Base-by-base conservation (phyloP, 2,888 invertebrate genomes). In the Drosophila infuscata region DNA sequence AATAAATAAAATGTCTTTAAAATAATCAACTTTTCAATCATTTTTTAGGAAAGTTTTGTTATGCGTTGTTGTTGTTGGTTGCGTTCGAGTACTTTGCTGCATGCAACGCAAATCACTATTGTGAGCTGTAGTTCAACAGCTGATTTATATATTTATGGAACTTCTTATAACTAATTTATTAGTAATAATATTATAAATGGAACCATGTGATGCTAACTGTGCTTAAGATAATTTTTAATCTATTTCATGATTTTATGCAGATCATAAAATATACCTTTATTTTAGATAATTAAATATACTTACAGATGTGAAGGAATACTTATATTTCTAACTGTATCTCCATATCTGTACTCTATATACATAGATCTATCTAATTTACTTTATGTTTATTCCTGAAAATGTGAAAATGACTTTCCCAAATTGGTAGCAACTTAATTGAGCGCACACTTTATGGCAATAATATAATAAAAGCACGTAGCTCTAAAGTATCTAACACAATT, bases 1-100 rank as follows among this genome's bases (percentile, higher is more conserved):
- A n/a, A n/a, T 30, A 29, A 70, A 63, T 63, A 54, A 61, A 53
- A 58, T 29, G 20, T 35, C 32, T 65, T 71, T 38, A 43, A 63
- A 68, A 68, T 38, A 70, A 74, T 46, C 65, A 73, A 73, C 35
- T 76, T 81, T 78, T 72, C 85, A 87, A 89, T 87, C 81, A 79
- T 70, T 76, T 54, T 69, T 70, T 62, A 53, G 48, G 38, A 67
- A 88, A 76, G 59, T 71, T 65, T 8, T 49, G 32, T 46, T 53
- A 29, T 56, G 46, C 32, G 35, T 20, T 52, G 41, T 51, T 52
- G 41, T 51, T 65, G 41, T 29, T 49, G 43, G 43, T 36, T 48
- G 33, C 17, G 17, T 32, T 58, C 52, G 41, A 35, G 61, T 60
- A 20, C 54, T 73, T 35, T 61, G 46, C 48, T 43, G 17, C 4